phyloP scores from a whole-genome alignment of 2,888 invertebrate genomes.

The Pterostichus madidus region DNA sequence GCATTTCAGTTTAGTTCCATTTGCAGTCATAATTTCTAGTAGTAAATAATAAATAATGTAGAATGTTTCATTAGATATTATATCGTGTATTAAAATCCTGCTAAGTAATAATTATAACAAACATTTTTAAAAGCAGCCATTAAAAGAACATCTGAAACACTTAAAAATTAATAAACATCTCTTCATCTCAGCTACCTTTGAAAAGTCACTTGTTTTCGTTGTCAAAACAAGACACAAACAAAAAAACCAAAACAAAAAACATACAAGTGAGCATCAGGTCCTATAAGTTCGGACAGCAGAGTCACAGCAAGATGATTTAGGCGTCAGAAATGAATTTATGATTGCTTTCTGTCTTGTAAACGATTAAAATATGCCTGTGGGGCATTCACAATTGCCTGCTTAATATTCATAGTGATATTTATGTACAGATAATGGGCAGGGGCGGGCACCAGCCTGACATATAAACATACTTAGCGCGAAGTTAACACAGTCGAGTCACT shows the following conservation, averaged over 20 bases:
- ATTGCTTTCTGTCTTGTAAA: constrained; percentile 56
- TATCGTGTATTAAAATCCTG: constrained; percentile 8
- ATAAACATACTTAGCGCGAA: constrained; percentile 65
- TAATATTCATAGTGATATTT: constrained; percentile 67
- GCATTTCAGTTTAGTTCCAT: too few relatives aligned
- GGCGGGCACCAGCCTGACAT: constrained; percentile 62
- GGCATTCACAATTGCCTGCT: constrained; percentile 65
- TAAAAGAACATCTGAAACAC: constrained; percentile 36
- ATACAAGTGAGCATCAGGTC: constrained; percentile 37
- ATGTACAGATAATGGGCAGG: constrained; percentile 65
- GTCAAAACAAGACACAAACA: constrained; percentile 48
- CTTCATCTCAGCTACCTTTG: constrained; percentile 29
- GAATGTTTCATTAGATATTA: constrained; percentile 2
- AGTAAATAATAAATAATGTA: constrained; percentile 22
- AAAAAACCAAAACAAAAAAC: constrained; percentile 10
- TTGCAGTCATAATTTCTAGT: neutral
- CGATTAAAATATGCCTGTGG: constrained; percentile 56
- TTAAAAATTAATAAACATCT: constrained; percentile 51
- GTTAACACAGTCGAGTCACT: constrained; percentile 20
- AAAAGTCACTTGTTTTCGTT: constrained; percentile 44
- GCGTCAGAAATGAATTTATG: constrained; percentile 62
- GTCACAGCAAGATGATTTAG: constrained; percentile 48
- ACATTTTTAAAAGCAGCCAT: constrained; percentile 20
- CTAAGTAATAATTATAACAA: constrained; percentile 10
- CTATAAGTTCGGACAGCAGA: constrained; percentile 11